Percentiles rank a stretch among this genome's conserved stretches.
phyloP scores from a whole-genome alignment of 37 sponge, comb jelly and placozoan genomes.

The Spongilla lacustris region DNA sequence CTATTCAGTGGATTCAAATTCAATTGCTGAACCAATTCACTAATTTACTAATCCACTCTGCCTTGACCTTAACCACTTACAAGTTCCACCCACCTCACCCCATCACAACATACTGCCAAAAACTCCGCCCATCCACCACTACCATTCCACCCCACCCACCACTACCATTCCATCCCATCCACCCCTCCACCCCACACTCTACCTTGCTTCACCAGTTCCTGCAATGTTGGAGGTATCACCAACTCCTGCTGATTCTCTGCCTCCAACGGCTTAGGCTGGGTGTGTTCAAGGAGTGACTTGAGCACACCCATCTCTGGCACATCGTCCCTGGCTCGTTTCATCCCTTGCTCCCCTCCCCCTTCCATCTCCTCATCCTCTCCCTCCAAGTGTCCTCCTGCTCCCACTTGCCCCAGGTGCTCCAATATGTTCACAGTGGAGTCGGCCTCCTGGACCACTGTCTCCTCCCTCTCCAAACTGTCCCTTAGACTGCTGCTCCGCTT shows the following conservation, averaged over 20 bases:
- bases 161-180: background rate
- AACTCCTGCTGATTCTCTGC: too few species aligned
- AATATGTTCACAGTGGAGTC: slow-evolving; percentile 71
- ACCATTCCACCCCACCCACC: background rate
- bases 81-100: too few species aligned
- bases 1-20: background rate
- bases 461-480: slow-evolving; percentile 26
- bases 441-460: slow-evolving; percentile 68
- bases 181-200: background rate
- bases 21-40: too few species aligned
- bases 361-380: background rate
- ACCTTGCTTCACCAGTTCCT: background rate
- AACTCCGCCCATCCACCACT: too few species aligned
- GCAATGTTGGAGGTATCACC: too few species aligned
- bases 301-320: background rate
- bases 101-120: too few species aligned
- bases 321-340: background rate
- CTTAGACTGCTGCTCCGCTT: slow-evolving; percentile 14
- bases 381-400: background rate
- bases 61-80: too few species aligned
- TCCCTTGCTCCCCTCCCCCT: background rate
- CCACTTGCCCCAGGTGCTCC: background rate
- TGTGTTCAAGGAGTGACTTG: slow-evolving; percentile 7
- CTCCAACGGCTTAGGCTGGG: background rate
- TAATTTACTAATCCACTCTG: too few species aligned